A percentile compares a stretch with the other conserved stretches of the same genome.
phyloP scores from a whole-genome alignment of 2,797 vertebrate genomes.

The Sebastes minor region DNA sequence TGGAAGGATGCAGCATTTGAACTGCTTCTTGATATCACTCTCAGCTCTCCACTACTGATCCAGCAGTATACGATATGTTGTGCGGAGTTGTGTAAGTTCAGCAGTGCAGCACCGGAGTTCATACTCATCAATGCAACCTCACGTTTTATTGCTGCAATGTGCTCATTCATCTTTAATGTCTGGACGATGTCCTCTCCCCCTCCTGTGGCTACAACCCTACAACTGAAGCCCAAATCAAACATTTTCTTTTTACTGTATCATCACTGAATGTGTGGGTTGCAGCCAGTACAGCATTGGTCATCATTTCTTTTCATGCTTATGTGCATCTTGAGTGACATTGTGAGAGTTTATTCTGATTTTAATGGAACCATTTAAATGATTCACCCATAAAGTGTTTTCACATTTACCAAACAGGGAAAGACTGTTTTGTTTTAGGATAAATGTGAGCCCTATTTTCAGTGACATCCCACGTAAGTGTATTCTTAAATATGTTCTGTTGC shows the following conservation, averaged over 20 bases:
- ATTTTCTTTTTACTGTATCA: not conserved
- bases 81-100: constrained; percentile 14
- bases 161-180: constrained; percentile 44
- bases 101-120: not conserved
- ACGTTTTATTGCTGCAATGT: constrained; percentile 18
- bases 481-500: not conserved
- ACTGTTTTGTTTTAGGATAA: not conserved
- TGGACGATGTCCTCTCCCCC: not conserved
- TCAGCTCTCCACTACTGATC: constrained; percentile 15
- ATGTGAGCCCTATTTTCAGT: not conserved
- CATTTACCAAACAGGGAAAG: not conserved
- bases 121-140: constrained; percentile 24
- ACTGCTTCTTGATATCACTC: constrained; percentile 5
- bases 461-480: not conserved
- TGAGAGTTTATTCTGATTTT: not conserved
- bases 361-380: not conserved
- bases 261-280: not conserved
- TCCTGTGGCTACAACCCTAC: not conserved
- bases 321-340: not conserved
- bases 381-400: not conserved
- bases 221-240: constrained; percentile 2
- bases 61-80: not conserved
- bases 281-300: not conserved
- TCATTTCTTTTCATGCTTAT: not conserved
- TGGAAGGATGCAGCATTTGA: not conserved